Evolutionary conservation across 1,140 invertebrate species (phyloP).

Genomic region (Hyles euphorbiae): DNA sequence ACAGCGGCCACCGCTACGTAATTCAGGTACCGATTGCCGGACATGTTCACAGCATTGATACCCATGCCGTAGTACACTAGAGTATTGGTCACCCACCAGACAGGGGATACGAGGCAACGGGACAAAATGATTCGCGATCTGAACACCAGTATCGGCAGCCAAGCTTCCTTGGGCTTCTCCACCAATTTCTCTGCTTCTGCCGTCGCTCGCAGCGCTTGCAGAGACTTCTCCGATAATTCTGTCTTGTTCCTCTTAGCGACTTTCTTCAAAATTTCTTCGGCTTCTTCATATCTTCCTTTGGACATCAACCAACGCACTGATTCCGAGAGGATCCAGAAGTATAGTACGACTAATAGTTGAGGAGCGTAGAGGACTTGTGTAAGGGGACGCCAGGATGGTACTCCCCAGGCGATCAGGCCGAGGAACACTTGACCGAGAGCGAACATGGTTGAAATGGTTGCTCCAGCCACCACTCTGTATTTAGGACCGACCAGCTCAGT

Average conservation of each 20-base stretch:
- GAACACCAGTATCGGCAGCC: slow-evolving; percentile 74
- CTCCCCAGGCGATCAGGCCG: slow-evolving; percentile 81
- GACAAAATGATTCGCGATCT: slow-evolving; percentile 77
- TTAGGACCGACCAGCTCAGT: slow-evolving; percentile 86
- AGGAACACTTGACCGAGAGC: slow-evolving; percentile 83
- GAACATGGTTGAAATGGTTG: slow-evolving; percentile 82
- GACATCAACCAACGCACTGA: slow-evolving; percentile 87
- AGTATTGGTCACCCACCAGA: slow-evolving; percentile 84
- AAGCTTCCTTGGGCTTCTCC: slow-evolving; percentile 46
- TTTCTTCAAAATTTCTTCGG: slow-evolving; percentile 77
- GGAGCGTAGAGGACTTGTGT: slow-evolving; percentile 82
- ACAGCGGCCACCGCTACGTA: slow-evolving; percentile 82
- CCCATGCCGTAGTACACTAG: slow-evolving; percentile 89
- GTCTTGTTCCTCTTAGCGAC: slow-evolving; percentile 81
- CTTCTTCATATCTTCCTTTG: slow-evolving; percentile 77
- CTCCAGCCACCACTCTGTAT: slow-evolving; percentile 83
- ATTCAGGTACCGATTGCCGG: slow-evolving; percentile 81
- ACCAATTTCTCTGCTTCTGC: slow-evolving; percentile 46
- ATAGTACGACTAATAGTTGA: slow-evolving; percentile 79
- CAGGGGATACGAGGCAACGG: slow-evolving; percentile 79
- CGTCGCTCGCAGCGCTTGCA: slow-evolving; percentile 58
- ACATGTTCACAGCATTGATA: slow-evolving; percentile 86
- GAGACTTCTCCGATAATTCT: slow-evolving; percentile 74
- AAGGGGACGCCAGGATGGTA: slow-evolving; percentile 83
- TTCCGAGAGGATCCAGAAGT: slow-evolving; percentile 81